Base-by-base conservation (phyloP, 2,888 invertebrate species). In the Phortica magna region DNA sequence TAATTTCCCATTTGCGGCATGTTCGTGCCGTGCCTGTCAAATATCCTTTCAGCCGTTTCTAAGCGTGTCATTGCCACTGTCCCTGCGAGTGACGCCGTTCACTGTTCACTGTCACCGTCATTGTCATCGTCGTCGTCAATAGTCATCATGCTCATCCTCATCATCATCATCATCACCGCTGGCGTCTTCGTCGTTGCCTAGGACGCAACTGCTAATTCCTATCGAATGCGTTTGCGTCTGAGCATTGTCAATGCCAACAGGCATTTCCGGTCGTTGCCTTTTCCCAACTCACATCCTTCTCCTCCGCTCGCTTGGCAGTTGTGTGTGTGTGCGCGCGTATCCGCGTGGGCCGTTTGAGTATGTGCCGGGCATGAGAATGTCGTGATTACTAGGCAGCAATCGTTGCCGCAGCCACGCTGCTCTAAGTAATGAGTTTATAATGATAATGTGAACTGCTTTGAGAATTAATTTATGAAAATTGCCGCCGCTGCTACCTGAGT, bases 1-100 rank as follows among this genome's bases (percentile, higher is more conserved):
- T 76, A 74, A 78, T 76, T 67, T 71, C 55, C 72, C 48, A 65
- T 59, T 76, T 73, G 67, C 41, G 31, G 53, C 39, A 43, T 4
- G 31, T 17, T 76, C 78, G 76, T 78, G 78, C 75, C 41, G 9
- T 22, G 75, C 2, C 68, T 78, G 68, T 65, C 74, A 78, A 78
- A 43, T 59, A 14, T 9, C 17, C 64, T 42, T 71, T 74, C 71
- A 64, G 43, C 12, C 5, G 31, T 31, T 4, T 0, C 31, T 31
- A 31, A 31, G 31, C 31, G 31, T 31, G 31, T 31, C 31, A 31
- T 31, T 31, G 5, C 31, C 31, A 31, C 31, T 31, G 31, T 31
- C 31, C 0, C 31, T 31, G 31, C 31, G 31, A 31, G 6, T 42
- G 42, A 12, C 43, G 59, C 5, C 59, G 31, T 31, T 31, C 31